Evolutionary conservation across 2,888 invertebrate genomes (phyloP), one percentile per base, ranked within the genome.

Genomic region (Pomacea canaliculata): DNA sequence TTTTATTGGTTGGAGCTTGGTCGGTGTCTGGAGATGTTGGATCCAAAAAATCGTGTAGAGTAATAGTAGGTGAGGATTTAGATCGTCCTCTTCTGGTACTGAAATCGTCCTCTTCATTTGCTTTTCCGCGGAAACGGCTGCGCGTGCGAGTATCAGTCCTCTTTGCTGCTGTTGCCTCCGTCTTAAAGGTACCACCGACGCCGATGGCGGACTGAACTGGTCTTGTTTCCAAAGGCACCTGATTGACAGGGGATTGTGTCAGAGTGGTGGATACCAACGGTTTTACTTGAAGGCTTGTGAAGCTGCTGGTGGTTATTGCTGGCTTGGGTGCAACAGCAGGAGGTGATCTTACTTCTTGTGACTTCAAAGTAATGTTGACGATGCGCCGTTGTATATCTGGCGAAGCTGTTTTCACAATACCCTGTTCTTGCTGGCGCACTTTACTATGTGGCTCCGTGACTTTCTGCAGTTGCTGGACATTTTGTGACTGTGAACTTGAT

Each of bases 321-420:
- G 80, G 75, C 48, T 78, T 80, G 0, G 79, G 78, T 4, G 80
- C 77, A 48, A 73, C 74, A 2, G 70, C 62, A 27, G 80, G 77
- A 9, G 79, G 23, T 7, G 63, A 60, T 5, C 62, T 68, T 23
- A 49, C 46, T 23, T 65, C 73, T 37, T 71, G 79, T 23, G 79
- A 72, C n/a, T 76, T 79, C 19, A 81, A 66, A 3, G 70, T 76
- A n/a, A 80, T 77, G 48, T 74, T 77, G 7, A 80, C 67, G 23
- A 78, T 72, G 70, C 77, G 77, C 18, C 76, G 76, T 48, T 77
- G 73, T 7, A 73, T 73, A 19, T 77, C 79, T 37, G 77, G 79
- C 1, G 79, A 73, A 19, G 71, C 49, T n/a, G 18, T 49, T 60
- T 59, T 49, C 59, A 75, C 37, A 9, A 67, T 10, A 23, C 62